phyloP scores from a whole-genome alignment of 1,140 invertebrate species.

The Bombus confusus region DNA sequence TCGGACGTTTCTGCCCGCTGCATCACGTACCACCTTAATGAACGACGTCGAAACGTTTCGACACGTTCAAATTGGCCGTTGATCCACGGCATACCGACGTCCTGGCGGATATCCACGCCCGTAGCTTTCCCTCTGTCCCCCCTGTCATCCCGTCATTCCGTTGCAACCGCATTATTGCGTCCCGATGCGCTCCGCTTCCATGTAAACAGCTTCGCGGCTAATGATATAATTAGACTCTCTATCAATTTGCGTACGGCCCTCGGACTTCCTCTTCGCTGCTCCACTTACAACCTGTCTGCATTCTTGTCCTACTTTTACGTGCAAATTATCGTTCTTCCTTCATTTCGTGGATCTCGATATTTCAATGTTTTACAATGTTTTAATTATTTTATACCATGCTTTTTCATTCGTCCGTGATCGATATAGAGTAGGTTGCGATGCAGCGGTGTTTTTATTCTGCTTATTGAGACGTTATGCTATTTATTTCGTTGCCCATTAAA shows the following conservation, averaged over 20 bases:
- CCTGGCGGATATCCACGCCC: neutral
- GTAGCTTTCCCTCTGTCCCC: too few relatives aligned
- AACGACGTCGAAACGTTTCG: conserved; percentile 73
- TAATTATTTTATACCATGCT: too few relatives aligned
- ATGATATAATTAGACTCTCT: conserved; percentile 11
- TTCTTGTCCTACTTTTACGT: neutral
- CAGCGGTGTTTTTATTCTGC: too few relatives aligned
- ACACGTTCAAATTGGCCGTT: conserved; percentile 71
- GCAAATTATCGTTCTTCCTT: neutral
- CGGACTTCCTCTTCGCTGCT: neutral
- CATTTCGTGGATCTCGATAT: neutral
- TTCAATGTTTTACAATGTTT: too few relatives aligned
- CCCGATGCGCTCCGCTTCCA: neutral
- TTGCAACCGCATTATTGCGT: neutral
- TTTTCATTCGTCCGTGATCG: neutral
- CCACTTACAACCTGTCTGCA: neutral
- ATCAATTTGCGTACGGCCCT: conserved; percentile 9
- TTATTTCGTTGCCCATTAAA: neutral
- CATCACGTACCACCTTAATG: conserved; percentile 70
- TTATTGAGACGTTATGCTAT: neutral
- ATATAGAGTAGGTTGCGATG: neutral
- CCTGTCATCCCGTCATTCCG: too few relatives aligned
- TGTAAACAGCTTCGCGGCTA: conserved; percentile 29
- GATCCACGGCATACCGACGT: conserved; percentile 30
- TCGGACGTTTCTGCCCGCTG: neutral